Evolutionary conservation across 2,888 invertebrate species (phyloP).

Genomic region (Limnephilus lunatus): DNA sequence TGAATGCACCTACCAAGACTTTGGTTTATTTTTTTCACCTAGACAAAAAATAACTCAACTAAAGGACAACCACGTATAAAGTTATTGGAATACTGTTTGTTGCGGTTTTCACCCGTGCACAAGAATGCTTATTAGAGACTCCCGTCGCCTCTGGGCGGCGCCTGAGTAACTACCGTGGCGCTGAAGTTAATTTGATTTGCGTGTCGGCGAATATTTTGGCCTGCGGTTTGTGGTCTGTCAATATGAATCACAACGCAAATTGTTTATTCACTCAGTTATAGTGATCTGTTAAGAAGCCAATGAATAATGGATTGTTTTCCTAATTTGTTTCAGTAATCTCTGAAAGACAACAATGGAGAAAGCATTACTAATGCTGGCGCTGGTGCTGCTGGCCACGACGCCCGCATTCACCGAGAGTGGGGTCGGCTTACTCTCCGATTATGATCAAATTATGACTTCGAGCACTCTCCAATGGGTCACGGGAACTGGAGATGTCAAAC

Average conservation of each 20-base stretch:
- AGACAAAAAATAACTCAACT: neutral
- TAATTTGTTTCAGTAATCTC: conserved; percentile 53
- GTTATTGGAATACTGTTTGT: neutral
- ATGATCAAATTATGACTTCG: conserved; percentile 88
- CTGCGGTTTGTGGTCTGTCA: neutral
- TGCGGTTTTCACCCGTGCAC: conserved; percentile 8
- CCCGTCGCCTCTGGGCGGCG: neutral
- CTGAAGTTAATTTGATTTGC: conserved; percentile 6
- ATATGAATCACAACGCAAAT: neutral
- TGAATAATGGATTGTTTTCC: neutral
- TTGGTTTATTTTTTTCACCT: no score
- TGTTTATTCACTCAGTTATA: neutral
- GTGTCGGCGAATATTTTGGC: conserved; percentile 6
- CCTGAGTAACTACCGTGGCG: neutral
- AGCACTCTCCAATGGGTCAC: conserved; percentile 87
- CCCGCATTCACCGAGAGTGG: conserved; percentile 71
- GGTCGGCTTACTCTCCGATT: conserved; percentile 73
- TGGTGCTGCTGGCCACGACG: conserved; percentile 69
- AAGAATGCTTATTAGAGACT: conserved; percentile 14
- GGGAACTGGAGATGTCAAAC: conserved; percentile 70
- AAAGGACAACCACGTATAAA: neutral
- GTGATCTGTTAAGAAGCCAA: neutral
- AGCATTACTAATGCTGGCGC: conserved; percentile 28
- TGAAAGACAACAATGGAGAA: conserved; percentile 37
- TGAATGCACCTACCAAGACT: no score